Evolutionary conservation across 2,888 invertebrate genomes (phyloP).

Genomic region (Leptopilina syphax): DNA sequence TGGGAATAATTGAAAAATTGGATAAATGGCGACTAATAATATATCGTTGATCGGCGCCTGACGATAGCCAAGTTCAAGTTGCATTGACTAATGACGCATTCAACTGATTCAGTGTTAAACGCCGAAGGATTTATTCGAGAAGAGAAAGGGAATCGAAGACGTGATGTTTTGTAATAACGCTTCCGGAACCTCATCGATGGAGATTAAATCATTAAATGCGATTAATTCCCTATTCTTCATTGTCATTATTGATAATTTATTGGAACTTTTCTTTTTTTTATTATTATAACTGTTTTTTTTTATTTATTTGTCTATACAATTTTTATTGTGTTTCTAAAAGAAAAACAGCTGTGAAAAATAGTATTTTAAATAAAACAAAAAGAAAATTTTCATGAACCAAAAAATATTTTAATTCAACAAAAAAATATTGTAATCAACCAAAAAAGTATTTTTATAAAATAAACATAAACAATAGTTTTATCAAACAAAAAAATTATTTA

Average conservation of each 20-base stretch:
- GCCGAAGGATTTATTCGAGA: constrained; percentile 24
- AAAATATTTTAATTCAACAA: too few species aligned
- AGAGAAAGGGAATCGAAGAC: constrained; percentile 39
- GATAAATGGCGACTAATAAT: constrained; percentile 32
- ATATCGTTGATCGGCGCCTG: constrained; percentile 40
- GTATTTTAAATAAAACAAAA: too few species aligned
- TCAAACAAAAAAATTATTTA: too few species aligned
- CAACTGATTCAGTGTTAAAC: constrained; percentile 25
- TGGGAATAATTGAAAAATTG: constrained; percentile 37
- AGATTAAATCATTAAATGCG: constrained; percentile 33
- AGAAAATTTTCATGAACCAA: too few species aligned
- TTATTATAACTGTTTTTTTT: neutral
- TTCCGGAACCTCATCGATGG: constrained; percentile 28
- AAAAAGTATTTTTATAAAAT: too few species aligned
- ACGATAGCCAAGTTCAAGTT: constrained; percentile 40
- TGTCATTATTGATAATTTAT: constrained; percentile 9
- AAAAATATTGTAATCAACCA: too few species aligned
- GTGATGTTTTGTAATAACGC: constrained; percentile 45
- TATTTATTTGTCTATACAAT: too few species aligned
- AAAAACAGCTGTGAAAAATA: too few species aligned
- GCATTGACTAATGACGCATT: constrained; percentile 41
- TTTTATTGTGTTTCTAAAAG: too few species aligned
- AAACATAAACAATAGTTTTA: too few species aligned
- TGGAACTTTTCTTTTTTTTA: neutral
- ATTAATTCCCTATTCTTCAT: constrained; percentile 9